phyloP scores from a whole-genome alignment of 2,797 vertebrate species.

The Coilia nasus region DNA sequence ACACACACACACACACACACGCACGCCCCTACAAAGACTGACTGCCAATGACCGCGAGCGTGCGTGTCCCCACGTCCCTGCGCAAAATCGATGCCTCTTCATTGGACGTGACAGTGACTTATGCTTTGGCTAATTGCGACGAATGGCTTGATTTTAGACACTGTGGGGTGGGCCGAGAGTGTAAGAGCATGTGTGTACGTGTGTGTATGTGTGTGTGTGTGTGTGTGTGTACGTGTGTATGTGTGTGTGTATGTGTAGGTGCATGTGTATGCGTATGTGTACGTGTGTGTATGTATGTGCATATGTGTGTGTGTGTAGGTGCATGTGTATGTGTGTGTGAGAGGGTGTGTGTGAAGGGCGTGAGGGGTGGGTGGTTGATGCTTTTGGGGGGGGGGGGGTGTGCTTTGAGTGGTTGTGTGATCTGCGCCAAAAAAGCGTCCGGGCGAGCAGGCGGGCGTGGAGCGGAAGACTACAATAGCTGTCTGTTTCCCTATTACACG shows the following conservation, averaged over 20 bases:
- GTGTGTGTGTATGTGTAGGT: not conserved
- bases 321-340: not conserved
- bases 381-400: constrained; percentile 37
- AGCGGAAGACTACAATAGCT: constrained; percentile 67
- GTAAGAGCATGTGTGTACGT: not conserved
- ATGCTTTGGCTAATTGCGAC: constrained; percentile 31
- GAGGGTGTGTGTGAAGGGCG: constrained; percentile 1
- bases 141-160: constrained; percentile 3
- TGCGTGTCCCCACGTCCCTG: constrained; percentile 18
- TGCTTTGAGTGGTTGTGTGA: constrained; percentile 1
- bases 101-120: constrained; percentile 36
- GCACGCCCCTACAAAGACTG: constrained; percentile 13
- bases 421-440: not conserved
- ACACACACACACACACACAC: not conserved
- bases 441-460: not conserved
- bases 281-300: not conserved
- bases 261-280: not conserved
- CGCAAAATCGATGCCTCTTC: constrained; percentile 35
- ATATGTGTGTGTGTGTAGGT: constrained; percentile 18
- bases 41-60: constrained; percentile 22
- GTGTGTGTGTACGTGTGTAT: constrained; percentile 13
- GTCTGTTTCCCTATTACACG: constrained; percentile 73
- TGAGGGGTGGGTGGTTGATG: not conserved
- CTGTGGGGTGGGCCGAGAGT: not conserved
- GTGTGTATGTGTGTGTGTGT: constrained; percentile 2